Evolutionary conservation across 2,888 invertebrate species (phyloP), one percentile per base, ranked within the genome.

Genomic region (Melieria picta): DNA sequence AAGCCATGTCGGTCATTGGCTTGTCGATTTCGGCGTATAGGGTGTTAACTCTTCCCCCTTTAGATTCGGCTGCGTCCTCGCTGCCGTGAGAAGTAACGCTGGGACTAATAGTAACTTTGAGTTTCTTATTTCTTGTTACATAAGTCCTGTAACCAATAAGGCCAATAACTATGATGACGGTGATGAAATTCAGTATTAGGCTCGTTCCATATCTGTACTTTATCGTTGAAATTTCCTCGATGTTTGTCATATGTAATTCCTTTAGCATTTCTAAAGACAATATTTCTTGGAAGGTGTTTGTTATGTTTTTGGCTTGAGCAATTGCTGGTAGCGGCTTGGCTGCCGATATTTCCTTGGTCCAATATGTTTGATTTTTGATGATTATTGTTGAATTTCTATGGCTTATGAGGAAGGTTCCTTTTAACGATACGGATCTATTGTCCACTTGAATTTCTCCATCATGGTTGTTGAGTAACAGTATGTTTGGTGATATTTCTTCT

Each of bases 381-480:
- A 9, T 52, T 52, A 52, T 7, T 5, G 52, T 7, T 7, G 52
- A 52, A 52, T 52, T 52, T 52, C 5, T 4, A 7, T 52, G 52
- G 52, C 13, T 52, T 5, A 52, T 52, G 5, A 52, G 52, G 52
- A 52, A 52, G 4, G 52, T 52, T 52, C 52, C 52, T 7, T 52
- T 52, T 52, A 52, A 7, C 13, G 52, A 52, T 16, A 16, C 16
- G 16, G 16, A 16, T 16, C 16, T 16, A 16, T 16, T 16, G 16
- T 66, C 66, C 9, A 65, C 45, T 55, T 52, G 52, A 4, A 65
- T 55, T 55, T 65, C 13, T 55, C 43, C 65, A 55, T 55, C 45
- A 58, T 66, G 57, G 46, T 66, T 66, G 47, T 58, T 66, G 66
- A 66, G 66, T n/a, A 66, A 47, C 57, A 66, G 47, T 55, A 65